Conservation (phyloP, 1,140 invertebrate genomes). For the Whitmania pigra region DNA sequence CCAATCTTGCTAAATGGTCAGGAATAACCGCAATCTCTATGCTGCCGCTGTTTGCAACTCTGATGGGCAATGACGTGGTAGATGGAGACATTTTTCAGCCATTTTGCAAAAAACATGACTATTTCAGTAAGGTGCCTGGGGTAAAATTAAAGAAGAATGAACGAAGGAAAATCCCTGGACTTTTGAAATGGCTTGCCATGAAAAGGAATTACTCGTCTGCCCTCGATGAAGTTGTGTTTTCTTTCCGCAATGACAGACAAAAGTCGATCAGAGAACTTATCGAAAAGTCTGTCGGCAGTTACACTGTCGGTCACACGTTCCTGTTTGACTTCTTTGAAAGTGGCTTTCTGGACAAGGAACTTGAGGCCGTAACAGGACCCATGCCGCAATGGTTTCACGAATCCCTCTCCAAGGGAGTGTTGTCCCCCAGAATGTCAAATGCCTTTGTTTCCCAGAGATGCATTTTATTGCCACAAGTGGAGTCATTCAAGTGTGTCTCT, state of each 20-base stretch:
- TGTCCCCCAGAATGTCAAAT: not conserved
- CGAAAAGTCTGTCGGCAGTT: not conserved
- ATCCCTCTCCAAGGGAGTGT: not conserved
- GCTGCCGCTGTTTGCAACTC: not conserved
- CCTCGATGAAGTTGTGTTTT: not conserved
- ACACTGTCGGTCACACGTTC: not conserved
- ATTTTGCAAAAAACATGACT: slow-evolving; percentile 8
- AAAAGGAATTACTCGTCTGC: not conserved
- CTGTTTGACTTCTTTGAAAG: too few species aligned
- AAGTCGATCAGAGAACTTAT: not conserved
- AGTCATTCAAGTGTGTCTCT: not conserved
- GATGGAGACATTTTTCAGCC: not conserved
- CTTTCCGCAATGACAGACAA: not conserved
- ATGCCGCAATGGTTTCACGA: not conserved
- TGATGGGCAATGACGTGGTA: slow-evolving; percentile 1
- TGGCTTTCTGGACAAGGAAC: too few species aligned
- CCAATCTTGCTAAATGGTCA: not conserved
- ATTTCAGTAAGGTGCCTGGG: not conserved
- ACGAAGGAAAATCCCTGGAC: not conserved
- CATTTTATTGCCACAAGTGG: not conserved
- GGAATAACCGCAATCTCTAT: not conserved
- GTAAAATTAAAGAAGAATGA: slow-evolving; percentile 6
- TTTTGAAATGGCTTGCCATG: slow-evolving; percentile 3
- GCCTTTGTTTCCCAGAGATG: not conserved
- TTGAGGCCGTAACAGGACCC: not conserved